Evolutionary conservation across 2,797 vertebrate genomes (phyloP).

Genomic region (Bucorvus abyssinicus): DNA sequence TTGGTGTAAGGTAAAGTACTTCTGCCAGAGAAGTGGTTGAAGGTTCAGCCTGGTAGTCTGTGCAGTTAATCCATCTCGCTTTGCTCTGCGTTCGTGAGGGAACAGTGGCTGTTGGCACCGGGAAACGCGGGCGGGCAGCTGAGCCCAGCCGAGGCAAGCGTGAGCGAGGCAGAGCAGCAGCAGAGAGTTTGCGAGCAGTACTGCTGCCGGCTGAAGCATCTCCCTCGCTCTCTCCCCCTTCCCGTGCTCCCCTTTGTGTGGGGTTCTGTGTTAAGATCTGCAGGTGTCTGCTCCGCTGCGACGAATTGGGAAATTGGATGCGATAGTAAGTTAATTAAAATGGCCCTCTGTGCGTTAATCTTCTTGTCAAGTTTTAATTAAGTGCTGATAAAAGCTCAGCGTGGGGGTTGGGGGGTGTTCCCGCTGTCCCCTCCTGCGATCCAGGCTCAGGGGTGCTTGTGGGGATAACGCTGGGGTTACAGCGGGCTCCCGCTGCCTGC

Average conservation of each 20-base stretch:
- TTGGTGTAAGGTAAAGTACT: not conserved
- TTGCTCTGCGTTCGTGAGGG: not conserved
- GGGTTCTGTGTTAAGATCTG: slow-evolving; percentile 23
- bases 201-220: not conserved
- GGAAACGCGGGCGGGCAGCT: not conserved
- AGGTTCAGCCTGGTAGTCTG: not conserved
- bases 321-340: slow-evolving; percentile 78
- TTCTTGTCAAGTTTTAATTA: slow-evolving; percentile 80
- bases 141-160: not conserved
- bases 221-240: not conserved
- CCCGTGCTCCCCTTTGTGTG: not conserved
- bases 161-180: not conserved
- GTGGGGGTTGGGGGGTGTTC: not conserved
- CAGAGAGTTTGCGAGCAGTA: not conserved
- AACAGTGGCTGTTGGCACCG: not conserved
- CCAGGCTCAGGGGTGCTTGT: not conserved
- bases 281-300: slow-evolving; percentile 53
- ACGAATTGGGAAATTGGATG: slow-evolving; percentile 63
- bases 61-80: not conserved
- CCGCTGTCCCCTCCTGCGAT: not conserved
- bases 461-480: not conserved
- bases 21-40: not conserved
- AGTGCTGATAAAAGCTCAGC: slow-evolving; percentile 67
- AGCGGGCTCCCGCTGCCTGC: not conserved
- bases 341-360: slow-evolving; percentile 75